phyloP scores from a whole-genome alignment of 2,888 invertebrate genomes.

The Argyra leucocephala region DNA sequence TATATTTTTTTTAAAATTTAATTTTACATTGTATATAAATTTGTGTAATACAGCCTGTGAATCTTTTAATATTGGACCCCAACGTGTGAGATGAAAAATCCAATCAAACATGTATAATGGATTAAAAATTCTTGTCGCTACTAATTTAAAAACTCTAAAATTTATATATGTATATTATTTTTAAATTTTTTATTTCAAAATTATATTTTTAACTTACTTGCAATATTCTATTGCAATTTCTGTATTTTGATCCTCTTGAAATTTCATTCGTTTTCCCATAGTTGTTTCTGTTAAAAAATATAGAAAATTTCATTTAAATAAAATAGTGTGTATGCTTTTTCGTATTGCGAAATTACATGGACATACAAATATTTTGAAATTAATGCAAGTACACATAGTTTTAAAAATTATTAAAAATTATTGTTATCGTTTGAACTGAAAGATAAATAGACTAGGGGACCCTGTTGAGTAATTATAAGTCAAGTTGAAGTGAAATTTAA shows the following conservation, averaged over 20 bases:
- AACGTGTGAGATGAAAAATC: background rate
- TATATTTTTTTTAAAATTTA: background rate
- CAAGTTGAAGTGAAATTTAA: too few species aligned
- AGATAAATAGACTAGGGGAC: too few species aligned
- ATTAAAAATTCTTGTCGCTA: slow-evolving; percentile 9
- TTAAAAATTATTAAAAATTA: too few species aligned
- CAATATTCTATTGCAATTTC: slow-evolving; percentile 35
- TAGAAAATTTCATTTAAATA: too few species aligned
- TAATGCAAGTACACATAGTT: too few species aligned
- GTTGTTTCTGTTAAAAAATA: slow-evolving; percentile 34
- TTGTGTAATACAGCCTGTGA: background rate
- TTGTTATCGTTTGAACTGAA: too few species aligned
- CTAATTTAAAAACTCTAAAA: background rate
- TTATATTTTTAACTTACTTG: slow-evolving; percentile 33
- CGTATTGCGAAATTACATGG: too few species aligned
- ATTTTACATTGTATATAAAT: background rate
- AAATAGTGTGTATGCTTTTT: too few species aligned
- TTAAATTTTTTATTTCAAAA: too few species aligned
- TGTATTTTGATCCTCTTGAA: slow-evolving; percentile 32
- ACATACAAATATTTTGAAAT: too few species aligned
- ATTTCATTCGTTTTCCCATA: slow-evolving; percentile 37
- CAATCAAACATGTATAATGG: background rate
- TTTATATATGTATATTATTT: background rate
- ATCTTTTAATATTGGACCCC: background rate
- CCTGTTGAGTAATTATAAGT: too few species aligned